Conservation (phyloP, 1,140 invertebrate genomes). For the Forficula auricularia region DNA sequence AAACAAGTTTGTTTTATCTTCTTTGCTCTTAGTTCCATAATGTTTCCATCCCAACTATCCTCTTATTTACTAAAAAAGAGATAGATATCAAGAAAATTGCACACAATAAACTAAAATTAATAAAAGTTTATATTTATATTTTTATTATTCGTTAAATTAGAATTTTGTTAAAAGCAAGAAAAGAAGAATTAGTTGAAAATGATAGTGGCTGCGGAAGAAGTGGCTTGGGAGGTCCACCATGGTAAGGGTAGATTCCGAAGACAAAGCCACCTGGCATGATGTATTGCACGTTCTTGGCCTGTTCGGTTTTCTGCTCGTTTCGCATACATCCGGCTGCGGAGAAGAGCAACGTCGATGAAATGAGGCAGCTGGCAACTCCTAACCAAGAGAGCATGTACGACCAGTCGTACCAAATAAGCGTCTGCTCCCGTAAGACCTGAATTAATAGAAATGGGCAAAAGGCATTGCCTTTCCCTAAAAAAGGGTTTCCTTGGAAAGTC, state of each 20-base stretch:
- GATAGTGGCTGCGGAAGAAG: not conserved
- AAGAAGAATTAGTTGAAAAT: not conserved
- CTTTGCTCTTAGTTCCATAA: too few species aligned
- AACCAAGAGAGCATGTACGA: constrained; percentile 71
- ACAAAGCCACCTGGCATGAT: constrained; percentile 66
- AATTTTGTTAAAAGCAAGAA: too few species aligned
- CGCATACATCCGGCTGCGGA: constrained; percentile 58
- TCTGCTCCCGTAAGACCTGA: constrained; percentile 53
- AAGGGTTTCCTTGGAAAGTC: not conserved
- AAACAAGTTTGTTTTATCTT: too few species aligned
- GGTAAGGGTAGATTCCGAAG: not conserved
- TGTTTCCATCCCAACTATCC: too few species aligned
- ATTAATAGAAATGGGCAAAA: not conserved
- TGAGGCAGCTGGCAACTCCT: constrained; percentile 53
- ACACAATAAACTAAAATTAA: too few species aligned
- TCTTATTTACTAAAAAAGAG: too few species aligned
- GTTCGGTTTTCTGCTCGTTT: constrained; percentile 45
- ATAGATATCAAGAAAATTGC: too few species aligned
- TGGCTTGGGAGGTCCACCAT: not conserved
- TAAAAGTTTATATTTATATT: too few species aligned
- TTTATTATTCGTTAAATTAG: too few species aligned
- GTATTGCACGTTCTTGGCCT: constrained; percentile 66
- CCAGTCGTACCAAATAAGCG: constrained; percentile 57
- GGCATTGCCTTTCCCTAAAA: not conserved
- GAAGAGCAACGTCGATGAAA: constrained; percentile 59